Percentiles rank a stretch among this genome's conserved stretches.
These are phyloP conservation scores for Argyrosomus regius DNA, from an alignment of 2,797 vertebrate genomes.

Conservation along the genomic window DNA sequence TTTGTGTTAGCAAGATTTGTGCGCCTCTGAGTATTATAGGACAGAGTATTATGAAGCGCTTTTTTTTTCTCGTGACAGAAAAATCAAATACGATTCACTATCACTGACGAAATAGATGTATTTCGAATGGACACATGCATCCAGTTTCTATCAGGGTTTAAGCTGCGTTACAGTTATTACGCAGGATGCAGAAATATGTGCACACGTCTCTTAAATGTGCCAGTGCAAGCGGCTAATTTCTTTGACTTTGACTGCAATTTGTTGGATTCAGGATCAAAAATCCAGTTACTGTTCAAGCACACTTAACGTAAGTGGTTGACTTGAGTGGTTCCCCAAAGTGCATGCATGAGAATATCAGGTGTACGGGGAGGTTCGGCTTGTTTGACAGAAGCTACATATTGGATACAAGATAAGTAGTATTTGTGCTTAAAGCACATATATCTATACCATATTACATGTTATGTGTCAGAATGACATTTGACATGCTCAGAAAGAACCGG, in stretches of 20 bases:
- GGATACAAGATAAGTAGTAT: conserved; percentile 12
- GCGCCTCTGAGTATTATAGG: conserved; percentile 17
- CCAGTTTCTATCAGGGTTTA: conserved; percentile 12
- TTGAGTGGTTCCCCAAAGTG: background rate
- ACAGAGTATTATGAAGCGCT: background rate
- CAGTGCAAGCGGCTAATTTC: background rate
- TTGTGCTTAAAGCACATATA: background rate
- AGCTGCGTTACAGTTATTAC: conserved; percentile 14
- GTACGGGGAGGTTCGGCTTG: background rate
- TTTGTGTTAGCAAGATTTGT: conserved; percentile 41
- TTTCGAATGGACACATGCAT: conserved; percentile 13
- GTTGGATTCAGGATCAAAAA: conserved; percentile 28
- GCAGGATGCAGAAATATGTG: background rate
- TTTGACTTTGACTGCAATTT: conserved; percentile 13
- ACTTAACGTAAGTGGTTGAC: background rate
- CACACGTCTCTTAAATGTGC: background rate
- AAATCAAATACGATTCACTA: conserved; percentile 6
- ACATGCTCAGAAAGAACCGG: conserved; percentile 26
- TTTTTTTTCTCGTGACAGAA: background rate
- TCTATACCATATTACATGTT: conserved; percentile 4
- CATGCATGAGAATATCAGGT: conserved; percentile 6
- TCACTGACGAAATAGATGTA: conserved; percentile 4
- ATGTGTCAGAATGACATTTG: conserved; percentile 37
- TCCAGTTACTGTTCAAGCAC: conserved; percentile 4
- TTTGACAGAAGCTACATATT: conserved; percentile 10